Conservation (phyloP, 1,140 invertebrate species). For the Drosophila arizonae region DNA sequence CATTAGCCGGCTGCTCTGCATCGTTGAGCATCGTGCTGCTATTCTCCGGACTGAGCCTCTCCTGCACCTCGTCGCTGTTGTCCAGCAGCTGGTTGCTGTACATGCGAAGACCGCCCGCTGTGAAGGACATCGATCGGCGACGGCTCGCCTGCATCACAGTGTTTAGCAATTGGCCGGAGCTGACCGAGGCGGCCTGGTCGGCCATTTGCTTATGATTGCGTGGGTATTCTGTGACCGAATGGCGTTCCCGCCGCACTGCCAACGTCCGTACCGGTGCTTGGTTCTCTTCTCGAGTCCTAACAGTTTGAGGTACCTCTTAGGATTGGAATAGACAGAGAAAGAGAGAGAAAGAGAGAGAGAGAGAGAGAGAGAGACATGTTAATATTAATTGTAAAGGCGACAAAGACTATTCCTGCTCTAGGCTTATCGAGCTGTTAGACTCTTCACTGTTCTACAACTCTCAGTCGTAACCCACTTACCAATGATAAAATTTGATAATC, state of each 20-base stretch:
- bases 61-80: not conserved
- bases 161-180: constrained; percentile 35
- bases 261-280: constrained; percentile 29
- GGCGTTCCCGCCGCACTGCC: constrained; percentile 2
- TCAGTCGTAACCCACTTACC: no score
- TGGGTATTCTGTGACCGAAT: constrained; percentile 23
- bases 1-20: not conserved
- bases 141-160: constrained; percentile 53
- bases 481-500: no score
- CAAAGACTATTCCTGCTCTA: no score
- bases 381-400: no score
- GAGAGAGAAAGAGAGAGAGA: no score
- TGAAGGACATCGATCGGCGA: constrained; percentile 53
- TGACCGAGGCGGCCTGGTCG: constrained; percentile 20
- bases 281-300: constrained; percentile 32
- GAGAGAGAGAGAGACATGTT: no score
- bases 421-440: no score
- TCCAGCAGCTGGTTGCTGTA: not conserved
- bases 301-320: constrained; percentile 14
- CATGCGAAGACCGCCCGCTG: constrained; percentile 12
- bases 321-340: not conserved
- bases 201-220: constrained; percentile 51
- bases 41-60: not conserved
- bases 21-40: not conserved
- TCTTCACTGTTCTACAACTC: no score